Percentiles rank a stretch among this genome's conserved stretches.
phyloP scores from a whole-genome alignment of 2,113 vertebrate genomes.

The Atrichornis clamosus region DNA sequence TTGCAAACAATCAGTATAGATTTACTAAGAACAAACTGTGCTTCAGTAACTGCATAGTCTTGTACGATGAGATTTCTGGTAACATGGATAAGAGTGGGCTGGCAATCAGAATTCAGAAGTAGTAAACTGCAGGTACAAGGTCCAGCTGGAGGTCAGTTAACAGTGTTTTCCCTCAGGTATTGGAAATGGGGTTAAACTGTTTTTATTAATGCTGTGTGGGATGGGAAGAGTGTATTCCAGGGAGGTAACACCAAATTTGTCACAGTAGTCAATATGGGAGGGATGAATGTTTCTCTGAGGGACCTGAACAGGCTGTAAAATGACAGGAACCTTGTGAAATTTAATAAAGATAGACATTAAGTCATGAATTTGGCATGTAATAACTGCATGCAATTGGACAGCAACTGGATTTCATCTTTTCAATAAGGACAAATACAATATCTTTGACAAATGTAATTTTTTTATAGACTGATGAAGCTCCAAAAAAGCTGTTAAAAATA shows the following conservation, averaged over 20 bases:
- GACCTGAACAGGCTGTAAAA: not conserved
- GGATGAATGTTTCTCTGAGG: not conserved
- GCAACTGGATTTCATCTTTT: not conserved
- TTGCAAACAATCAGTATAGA: not conserved
- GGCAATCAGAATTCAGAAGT: not conserved
- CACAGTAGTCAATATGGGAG: not conserved
- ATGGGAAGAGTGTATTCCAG: not conserved
- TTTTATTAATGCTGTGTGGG: not conserved
- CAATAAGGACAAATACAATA: not conserved
- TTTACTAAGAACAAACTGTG: not conserved
- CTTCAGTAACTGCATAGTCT: not conserved
- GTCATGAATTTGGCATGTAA: not conserved
- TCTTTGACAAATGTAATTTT: not conserved
- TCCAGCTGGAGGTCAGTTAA: not conserved
- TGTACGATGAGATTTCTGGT: not conserved
- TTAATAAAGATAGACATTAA: not conserved
- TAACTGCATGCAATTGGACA: not conserved
- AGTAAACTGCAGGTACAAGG: not conserved
- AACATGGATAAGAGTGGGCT: not conserved
- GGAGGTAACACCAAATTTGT: not conserved
- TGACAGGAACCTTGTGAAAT: not conserved
- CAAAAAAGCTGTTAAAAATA: not conserved
- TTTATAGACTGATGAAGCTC: not conserved
- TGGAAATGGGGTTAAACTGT: not conserved
- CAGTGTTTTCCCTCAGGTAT: not conserved